Base-by-base conservation (phyloP, 2,888 invertebrate species). In the Hedya salicella region DNA sequence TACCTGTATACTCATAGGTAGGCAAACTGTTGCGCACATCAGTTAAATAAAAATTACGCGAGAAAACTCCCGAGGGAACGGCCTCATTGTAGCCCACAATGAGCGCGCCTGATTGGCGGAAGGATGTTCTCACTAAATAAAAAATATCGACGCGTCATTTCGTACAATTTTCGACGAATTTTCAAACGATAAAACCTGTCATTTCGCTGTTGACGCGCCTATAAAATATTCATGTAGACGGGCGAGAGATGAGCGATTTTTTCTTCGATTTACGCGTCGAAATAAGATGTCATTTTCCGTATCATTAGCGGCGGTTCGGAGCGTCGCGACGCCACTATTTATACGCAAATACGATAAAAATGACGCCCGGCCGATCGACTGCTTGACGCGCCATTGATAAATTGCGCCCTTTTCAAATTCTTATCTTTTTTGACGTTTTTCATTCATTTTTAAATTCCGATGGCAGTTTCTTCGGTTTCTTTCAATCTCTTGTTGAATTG, bases 281-380 rank as follows among this genome's bases (percentile, higher is more conserved):
- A 92, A 93, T 92, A 92, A 92, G 93, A 92, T 90, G 92, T 92
- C 92, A 92, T 93, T 93, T 93, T 93, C 93, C 92, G 91, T 90
- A 86, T 92, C 93, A 93, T 93, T 93, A 93, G 91, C 92, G 87
- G 80, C 88, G 88, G 85, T 82, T 84, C 82, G 86, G 85, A 85
- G 85, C 87, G 85, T 79, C 85, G 81, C 86, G 86, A 83, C 79
- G 86, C 82, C 91, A 92, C 92, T 92, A 92, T 92, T 91, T 91
- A 91, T 90, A 91, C 91, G 90, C 90, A 91, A 91, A 91, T 92
- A 90, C 89, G 90, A 90, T 91, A 90, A 90, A 89, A 90, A 91
- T 88, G 89, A 91, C 87, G 89, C 89, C 87, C 89, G 78, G 78
- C 82, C 85, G 89, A 89, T 89, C 91, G 89, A 87, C 88, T 91